Percentiles rank a stretch among this genome's conserved stretches.
These are phyloP conservation scores for Hedychridium roseum DNA, from an alignment of 2,888 invertebrate species.

Conservation along the genomic window DNA sequence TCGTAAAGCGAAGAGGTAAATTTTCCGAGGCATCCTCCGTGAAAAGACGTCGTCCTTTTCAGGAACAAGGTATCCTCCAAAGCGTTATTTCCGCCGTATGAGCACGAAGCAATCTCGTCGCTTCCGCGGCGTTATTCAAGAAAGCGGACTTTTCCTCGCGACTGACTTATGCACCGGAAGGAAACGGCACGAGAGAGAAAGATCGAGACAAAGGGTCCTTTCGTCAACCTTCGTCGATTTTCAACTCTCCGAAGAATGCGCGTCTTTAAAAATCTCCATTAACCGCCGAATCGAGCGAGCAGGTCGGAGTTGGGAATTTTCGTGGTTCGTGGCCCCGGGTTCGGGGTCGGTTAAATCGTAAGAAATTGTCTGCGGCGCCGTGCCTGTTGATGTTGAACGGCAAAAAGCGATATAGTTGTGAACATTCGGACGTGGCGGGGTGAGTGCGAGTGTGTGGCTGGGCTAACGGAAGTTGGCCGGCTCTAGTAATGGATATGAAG, in stretches of 20 bases:
- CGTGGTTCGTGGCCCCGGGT: too few species aligned
- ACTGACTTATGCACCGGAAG: slow-evolving; percentile 4
- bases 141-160: slow-evolving; percentile 16
- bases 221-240: slow-evolving; percentile 1
- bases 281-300: too few species aligned
- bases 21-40: too few species aligned
- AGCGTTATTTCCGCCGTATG: slow-evolving; percentile 21
- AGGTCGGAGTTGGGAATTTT: too few species aligned
- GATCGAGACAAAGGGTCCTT: too few species aligned
- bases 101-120: slow-evolving; percentile 37
- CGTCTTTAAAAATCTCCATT: slow-evolving; percentile 29
- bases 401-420: slow-evolving; percentile 18
- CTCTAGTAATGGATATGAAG: slow-evolving; percentile 27
- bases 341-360: background rate
- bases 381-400: slow-evolving; percentile 9
- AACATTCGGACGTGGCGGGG: slow-evolving; percentile 16
- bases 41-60: slow-evolving; percentile 11
- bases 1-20: too few species aligned
- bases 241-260: background rate
- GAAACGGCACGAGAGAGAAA: slow-evolving; percentile 1
- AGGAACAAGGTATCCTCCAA: slow-evolving; percentile 17
- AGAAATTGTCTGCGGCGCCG: slow-evolving; percentile 13
- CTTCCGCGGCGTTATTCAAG: slow-evolving; percentile 31
- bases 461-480: too few species aligned
- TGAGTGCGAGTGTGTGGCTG: too few species aligned